Evolutionary conservation across 2,797 vertebrate genomes (phyloP).

Genomic region (Myripristis jacobus): DNA sequence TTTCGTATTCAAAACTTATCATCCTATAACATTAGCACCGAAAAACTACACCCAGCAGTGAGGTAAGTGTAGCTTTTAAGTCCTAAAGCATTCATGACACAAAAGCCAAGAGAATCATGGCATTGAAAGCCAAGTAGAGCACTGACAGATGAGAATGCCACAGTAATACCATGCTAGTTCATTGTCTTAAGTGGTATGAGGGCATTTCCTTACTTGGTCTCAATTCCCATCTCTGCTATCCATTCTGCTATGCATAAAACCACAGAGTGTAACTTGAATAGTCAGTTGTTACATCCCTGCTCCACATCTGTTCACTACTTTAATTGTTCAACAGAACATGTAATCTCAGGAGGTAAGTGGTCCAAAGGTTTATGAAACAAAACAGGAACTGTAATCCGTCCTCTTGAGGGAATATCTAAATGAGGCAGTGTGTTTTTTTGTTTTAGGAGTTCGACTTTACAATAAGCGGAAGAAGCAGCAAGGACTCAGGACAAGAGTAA

Average conservation of each 20-base stretch:
- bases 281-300: constrained; percentile 41
- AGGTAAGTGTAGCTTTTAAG: constrained; percentile 58
- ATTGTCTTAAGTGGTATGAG: neutral
- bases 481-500: constrained; percentile 17
- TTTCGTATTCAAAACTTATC: constrained; percentile 51
- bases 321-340: constrained; percentile 37
- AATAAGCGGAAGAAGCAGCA: constrained; percentile 30
- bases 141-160: constrained; percentile 23
- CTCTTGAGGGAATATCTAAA: constrained; percentile 33
- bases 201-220: constrained; percentile 19
- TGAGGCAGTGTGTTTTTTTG: constrained; percentile 49
- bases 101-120: constrained; percentile 16
- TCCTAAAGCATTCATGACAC: constrained; percentile 26
- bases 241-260: constrained; percentile 23
- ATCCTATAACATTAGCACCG: constrained; percentile 29
- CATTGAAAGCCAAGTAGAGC: constrained; percentile 22
- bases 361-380: constrained; percentile 45
- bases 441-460: constrained; percentile 34
- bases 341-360: constrained; percentile 61
- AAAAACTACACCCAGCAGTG: constrained; percentile 57
- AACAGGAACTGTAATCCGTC: constrained; percentile 39
- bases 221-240: constrained; percentile 2
- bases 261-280: constrained; percentile 22
- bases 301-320: constrained; percentile 33
- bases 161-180: constrained; percentile 12